Conservation (phyloP, 2,113 vertebrate genomes). For the Nothoprocta perdicaria region DNA sequence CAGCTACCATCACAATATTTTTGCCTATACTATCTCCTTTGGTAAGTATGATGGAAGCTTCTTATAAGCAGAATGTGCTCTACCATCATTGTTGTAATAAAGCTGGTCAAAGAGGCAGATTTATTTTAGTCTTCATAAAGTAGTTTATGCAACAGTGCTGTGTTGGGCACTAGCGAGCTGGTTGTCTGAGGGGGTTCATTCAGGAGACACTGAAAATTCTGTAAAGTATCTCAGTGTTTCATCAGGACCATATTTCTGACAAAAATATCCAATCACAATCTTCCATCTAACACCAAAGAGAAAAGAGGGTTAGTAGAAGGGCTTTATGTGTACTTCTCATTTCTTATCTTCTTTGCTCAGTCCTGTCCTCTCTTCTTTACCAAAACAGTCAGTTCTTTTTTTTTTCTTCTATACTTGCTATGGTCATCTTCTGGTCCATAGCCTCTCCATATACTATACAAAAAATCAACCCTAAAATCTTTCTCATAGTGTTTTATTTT, state of each 20-base stretch:
- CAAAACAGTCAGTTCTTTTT: not conserved
- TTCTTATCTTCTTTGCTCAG: not conserved
- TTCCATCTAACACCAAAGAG: not conserved
- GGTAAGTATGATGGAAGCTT: conserved; percentile 77
- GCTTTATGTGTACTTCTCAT: not conserved
- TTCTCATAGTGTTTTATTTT: not conserved
- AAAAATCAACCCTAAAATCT: not conserved
- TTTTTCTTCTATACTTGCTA: not conserved
- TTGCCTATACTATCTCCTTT: conserved; percentile 90
- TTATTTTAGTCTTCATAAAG: not conserved
- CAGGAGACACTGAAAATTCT: not conserved
- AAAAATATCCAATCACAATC: not conserved
- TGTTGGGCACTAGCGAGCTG: not conserved
- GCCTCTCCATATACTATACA: not conserved
- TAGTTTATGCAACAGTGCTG: not conserved
- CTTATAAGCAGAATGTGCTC: not conserved
- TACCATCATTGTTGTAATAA: not conserved
- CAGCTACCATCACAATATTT: conserved; percentile 91
- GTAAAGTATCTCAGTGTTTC: not conserved
- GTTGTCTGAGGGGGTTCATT: not conserved
- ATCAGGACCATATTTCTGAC: not conserved
- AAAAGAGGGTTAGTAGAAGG: not conserved
- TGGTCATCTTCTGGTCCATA: not conserved
- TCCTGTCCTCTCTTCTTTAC: not conserved
- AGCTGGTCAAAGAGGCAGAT: not conserved